Conservation (phyloP, 2,888 invertebrate species). For the Cristatella mucedo region DNA sequence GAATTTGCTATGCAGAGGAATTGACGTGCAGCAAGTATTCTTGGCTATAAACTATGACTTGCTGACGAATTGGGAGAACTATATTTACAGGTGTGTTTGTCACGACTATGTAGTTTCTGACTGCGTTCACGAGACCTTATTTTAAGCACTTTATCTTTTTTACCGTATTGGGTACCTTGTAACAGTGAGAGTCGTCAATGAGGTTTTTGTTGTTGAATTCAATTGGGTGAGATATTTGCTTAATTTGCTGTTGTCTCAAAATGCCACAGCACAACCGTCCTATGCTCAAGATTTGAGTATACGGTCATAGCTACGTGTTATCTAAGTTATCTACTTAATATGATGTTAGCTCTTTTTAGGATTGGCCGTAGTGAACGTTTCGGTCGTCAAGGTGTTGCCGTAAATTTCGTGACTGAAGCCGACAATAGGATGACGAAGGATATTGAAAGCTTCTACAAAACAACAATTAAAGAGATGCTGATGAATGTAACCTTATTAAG, state of each 20-base stretch:
- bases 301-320: no score
- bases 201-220: no score
- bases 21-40: slow-evolving; percentile 98
- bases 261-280: no score
- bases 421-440: slow-evolving; percentile 87
- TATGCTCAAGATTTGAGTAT: no score
- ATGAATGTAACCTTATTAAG: slow-evolving; percentile 98
- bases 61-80: slow-evolving; percentile 96
- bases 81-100: slow-evolving; percentile 77
- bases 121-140: no score
- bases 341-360: slow-evolving; percentile 52
- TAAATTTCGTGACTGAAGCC: slow-evolving; percentile 92
- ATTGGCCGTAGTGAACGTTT: slow-evolving; percentile 99
- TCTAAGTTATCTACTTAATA: no score
- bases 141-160: no score
- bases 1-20: slow-evolving; percentile 92
- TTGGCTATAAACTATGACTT: slow-evolving; percentile 99
- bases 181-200: no score
- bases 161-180: no score
- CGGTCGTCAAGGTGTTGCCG: slow-evolving; percentile 98
- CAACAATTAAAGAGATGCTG: slow-evolving; percentile 97
- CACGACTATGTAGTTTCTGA: no score
- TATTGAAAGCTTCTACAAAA: slow-evolving; percentile 96
- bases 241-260: no score
- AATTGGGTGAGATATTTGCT: no score